Base-by-base conservation (phyloP, 2,888 invertebrate genomes). In the Macaria liturata region DNA sequence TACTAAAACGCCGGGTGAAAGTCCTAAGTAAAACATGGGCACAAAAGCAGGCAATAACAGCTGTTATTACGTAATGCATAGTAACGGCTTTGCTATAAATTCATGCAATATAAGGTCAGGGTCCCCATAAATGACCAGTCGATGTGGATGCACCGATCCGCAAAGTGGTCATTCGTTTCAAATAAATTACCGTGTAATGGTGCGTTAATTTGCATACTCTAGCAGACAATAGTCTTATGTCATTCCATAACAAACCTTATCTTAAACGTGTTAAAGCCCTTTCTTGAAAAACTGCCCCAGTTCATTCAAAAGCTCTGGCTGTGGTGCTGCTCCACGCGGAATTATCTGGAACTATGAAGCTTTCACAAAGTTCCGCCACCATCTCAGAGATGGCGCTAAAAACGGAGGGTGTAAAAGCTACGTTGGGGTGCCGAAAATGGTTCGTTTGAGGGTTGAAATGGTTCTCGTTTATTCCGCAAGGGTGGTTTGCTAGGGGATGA, bases 141-240 rank as follows among this genome's bases (percentile, higher is more conserved):
- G 83, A 77, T 71, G 75, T 75, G 78, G 79, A 90, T 91, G 90
- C 89, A 89, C 88, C 84, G 83, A 81, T 78, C 89, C 90, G 81
- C 90, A 87, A 90, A 91, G 88, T 92, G 92, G 91, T 92, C 92
- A 92, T 91, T 92, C 91, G 85, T 88, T 90, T 90, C 86, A 91
- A 89, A 92, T 92, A 92, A 91, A 92, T 92, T 91, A 91, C 91
- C 87, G 85, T 88, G 89, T 91, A 92, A 92, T 91, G 84, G 90
- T 80, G 80, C 81, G 81, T 84, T 89, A 85, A 92, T 92, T 92
- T 92, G 89, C 92, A 92, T 92, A 92, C 88, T 86, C 79, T 79
- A 81, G 76, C 74, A 66, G 78, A 73, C 75, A 66, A 71, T 69
- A 70, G 67, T 61, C 67, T 71, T 57, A 67, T 64, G 56, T 59